phyloP scores from a whole-genome alignment of 2,888 invertebrate species.

The Erpobdella octoculata region DNA sequence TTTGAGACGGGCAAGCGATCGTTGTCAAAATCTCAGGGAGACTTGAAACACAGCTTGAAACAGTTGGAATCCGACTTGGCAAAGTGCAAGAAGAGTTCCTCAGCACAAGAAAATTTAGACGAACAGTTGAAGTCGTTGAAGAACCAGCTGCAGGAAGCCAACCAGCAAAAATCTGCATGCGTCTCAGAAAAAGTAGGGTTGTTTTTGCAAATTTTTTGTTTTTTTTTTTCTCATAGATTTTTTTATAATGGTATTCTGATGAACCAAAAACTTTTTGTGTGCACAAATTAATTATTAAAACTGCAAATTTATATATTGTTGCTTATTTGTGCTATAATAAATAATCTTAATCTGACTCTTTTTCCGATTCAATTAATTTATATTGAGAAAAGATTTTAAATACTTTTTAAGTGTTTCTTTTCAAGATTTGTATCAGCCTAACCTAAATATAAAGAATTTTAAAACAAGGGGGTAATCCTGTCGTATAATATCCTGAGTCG shows the following conservation, averaged over 20 bases:
- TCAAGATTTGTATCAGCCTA: too few relatives aligned
- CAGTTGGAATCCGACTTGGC: neutral
- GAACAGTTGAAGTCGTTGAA: neutral
- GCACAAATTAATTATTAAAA: too few relatives aligned
- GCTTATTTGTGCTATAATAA: neutral
- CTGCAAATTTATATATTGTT: neutral
- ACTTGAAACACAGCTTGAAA: neutral
- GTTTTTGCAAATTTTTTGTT: neutral
- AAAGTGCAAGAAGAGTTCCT: neutral
- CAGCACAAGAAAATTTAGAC: neutral
- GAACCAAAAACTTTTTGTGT: too few relatives aligned
- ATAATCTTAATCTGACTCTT: neutral
- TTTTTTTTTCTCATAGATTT: neutral
- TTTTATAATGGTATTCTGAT: too few relatives aligned
- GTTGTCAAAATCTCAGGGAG: neutral
- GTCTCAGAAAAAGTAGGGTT: neutral
- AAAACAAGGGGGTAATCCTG: too few relatives aligned
- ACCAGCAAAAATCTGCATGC: neutral
- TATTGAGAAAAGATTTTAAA: neutral
- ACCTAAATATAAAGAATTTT: too few relatives aligned
- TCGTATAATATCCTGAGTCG: too few relatives aligned
- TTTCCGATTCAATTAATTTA: neutral
- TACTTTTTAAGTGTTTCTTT: neutral
- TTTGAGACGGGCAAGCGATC: slow-evolving; percentile 6
- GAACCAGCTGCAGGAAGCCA: neutral